phyloP scores from a whole-genome alignment of 1,140 invertebrate genomes.

The Heterodera carotae region DNA sequence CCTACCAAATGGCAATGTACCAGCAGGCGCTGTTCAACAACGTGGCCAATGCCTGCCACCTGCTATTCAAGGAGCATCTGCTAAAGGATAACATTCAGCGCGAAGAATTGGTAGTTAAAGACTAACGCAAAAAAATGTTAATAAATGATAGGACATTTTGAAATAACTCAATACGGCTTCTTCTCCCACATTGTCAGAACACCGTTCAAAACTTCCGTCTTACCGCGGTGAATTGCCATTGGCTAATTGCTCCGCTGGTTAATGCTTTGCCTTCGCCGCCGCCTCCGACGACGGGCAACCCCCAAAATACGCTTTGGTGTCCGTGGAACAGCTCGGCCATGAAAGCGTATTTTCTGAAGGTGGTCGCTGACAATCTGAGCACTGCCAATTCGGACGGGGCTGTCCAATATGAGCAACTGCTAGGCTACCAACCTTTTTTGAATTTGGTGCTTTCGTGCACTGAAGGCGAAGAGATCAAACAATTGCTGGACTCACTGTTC shows the following conservation, averaged over 20 bases:
- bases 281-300: conserved; percentile 17
- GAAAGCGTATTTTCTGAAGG: conserved; percentile 52
- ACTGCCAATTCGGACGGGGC: not conserved
- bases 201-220: conserved; percentile 38
- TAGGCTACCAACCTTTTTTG: conserved; percentile 54
- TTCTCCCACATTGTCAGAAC: not conserved
- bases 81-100: not conserved
- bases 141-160: no score
- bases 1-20: conserved; percentile 28
- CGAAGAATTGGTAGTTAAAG: conserved; percentile 17
- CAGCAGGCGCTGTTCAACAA: conserved; percentile 7
- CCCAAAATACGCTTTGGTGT: conserved; percentile 23
- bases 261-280: conserved; percentile 21
- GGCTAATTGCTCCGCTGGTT: conserved; percentile 54
- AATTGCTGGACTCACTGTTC: conserved; percentile 41
- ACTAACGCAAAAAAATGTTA: no score
- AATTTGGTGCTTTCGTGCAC: conserved; percentile 53
- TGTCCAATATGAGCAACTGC: conserved; percentile 34
- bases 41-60: conserved; percentile 1
- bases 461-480: conserved; percentile 51
- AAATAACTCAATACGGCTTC: no score
- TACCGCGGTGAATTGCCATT: conserved; percentile 52
- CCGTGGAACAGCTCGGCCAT: conserved; percentile 33
- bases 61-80: conserved; percentile 3
- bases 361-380: conserved; percentile 51